phyloP scores from a whole-genome alignment of 1,140 invertebrate genomes.

The Coenobita brevimanus region DNA sequence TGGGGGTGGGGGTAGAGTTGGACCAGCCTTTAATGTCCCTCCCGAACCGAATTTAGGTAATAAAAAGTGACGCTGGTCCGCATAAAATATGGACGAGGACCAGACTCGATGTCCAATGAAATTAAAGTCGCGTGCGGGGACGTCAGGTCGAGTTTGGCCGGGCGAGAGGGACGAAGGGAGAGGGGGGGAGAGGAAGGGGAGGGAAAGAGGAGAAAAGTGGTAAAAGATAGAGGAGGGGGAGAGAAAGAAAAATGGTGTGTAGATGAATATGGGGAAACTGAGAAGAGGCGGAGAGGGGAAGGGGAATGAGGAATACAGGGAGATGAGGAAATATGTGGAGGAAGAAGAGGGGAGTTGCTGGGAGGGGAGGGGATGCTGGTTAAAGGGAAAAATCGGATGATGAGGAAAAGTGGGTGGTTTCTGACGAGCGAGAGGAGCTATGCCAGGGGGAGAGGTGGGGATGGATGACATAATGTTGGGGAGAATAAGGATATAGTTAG shows the following conservation, averaged over 20 bases:
- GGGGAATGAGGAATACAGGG: too few species aligned
- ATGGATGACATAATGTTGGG: too few species aligned
- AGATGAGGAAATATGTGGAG: too few species aligned
- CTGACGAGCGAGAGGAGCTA: too few species aligned
- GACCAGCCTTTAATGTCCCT: conserved; percentile 47
- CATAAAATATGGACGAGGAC: conserved; percentile 59
- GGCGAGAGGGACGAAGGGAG: background rate
- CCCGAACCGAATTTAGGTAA: conserved; percentile 44
- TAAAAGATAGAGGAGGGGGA: background rate
- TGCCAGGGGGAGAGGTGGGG: too few species aligned
- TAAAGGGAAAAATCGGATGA: too few species aligned
- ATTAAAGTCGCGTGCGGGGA: conserved; percentile 61
- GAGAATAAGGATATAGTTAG: too few species aligned
- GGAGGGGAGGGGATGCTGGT: too few species aligned
- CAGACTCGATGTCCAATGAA: conserved; percentile 60
- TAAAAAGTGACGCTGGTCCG: conserved; percentile 59
- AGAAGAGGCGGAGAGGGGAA: background rate
- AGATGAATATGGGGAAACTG: background rate
- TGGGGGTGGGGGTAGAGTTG: too few species aligned
- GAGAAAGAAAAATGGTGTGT: background rate
- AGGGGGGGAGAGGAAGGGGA: background rate
- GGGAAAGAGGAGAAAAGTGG: background rate
- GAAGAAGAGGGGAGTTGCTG: too few species aligned
- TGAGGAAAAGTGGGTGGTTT: too few species aligned
- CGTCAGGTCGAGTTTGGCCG: conserved; percentile 44